Conservation (phyloP, 2,113 vertebrate genomes). For the Solea senegalensis region DNA sequence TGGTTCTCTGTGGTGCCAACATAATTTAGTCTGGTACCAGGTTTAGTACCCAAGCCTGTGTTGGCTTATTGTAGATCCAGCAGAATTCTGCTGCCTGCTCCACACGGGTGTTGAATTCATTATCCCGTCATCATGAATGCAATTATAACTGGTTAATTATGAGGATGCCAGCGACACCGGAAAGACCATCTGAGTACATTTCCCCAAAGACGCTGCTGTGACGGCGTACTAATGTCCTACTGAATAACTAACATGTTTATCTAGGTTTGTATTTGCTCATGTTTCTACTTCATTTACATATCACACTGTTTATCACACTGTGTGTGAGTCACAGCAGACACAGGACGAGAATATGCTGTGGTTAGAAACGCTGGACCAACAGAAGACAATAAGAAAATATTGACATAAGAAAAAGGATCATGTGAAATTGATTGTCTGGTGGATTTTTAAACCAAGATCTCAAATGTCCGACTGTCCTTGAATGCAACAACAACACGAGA, state of each 20-base stretch:
- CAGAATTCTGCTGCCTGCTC: not conserved
- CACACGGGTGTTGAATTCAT: conserved; percentile 25
- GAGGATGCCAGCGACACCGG: conserved; percentile 20
- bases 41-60: not conserved
- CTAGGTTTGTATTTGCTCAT: not conserved
- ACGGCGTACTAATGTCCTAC: conserved; percentile 12
- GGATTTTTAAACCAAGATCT: not conserved
- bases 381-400: not conserved
- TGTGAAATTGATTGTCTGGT: not conserved
- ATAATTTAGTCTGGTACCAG: too few species aligned
- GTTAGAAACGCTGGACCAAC: not conserved
- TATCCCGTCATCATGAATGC: conserved; percentile 15
- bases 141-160: conserved; percentile 42
- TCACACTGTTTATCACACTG: not conserved
- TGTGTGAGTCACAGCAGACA: not conserved
- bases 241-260: conserved; percentile 20
- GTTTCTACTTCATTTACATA: conserved; percentile 11
- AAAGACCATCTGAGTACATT: conserved; percentile 32
- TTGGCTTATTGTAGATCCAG: conserved; percentile 5
- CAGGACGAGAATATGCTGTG: not conserved
- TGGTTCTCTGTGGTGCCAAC: too few species aligned
- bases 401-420: not conserved
- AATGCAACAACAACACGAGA: not conserved
- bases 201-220: conserved; percentile 29
- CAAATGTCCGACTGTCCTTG: not conserved